Percentiles rank a stretch among this genome's conserved stretches.
These are phyloP conservation scores for Grammomys dolichurus DNA, from an alignment of 2,113 vertebrate species.

Conservation along the genomic window DNA sequence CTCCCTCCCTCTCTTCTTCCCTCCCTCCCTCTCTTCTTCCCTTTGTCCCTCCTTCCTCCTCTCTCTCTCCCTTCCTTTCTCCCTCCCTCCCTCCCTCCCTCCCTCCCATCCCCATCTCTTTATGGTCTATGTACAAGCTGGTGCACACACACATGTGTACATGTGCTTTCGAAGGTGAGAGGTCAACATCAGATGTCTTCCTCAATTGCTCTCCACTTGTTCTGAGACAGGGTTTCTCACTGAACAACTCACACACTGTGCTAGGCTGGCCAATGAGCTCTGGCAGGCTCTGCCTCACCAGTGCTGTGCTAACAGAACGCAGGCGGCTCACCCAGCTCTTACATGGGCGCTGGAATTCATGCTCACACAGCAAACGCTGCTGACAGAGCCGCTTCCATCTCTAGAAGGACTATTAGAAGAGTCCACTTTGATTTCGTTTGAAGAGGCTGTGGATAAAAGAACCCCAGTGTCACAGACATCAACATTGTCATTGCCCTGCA, in stretches of 20 bases:
- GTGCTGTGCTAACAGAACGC: not conserved
- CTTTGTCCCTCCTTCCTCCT: too few relatives aligned
- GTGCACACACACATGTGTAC: not conserved
- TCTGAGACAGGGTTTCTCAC: not conserved
- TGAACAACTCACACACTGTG: not conserved
- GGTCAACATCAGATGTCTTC: not conserved
- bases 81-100: not conserved
- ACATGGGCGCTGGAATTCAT: not conserved
- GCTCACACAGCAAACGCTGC: not conserved
- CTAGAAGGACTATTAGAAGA: not conserved
- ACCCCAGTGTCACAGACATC: not conserved
- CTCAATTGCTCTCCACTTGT: too few relatives aligned
- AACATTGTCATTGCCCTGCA: not conserved
- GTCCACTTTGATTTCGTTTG: not conserved
- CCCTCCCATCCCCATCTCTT: not conserved
- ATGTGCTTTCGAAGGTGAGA: not conserved
- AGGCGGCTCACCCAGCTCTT: not conserved
- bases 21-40: not conserved
- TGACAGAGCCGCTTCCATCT: not conserved
- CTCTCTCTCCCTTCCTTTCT: not conserved
- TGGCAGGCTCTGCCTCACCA: not conserved
- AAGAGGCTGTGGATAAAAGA: not conserved
- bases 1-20: not conserved
- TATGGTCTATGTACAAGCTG: not conserved
- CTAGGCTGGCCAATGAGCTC: not conserved